Evolutionary conservation across 2,888 invertebrate genomes (phyloP), one percentile per base, ranked within the genome.

Genomic region (Acanthococcus lagerstroemiae): DNA sequence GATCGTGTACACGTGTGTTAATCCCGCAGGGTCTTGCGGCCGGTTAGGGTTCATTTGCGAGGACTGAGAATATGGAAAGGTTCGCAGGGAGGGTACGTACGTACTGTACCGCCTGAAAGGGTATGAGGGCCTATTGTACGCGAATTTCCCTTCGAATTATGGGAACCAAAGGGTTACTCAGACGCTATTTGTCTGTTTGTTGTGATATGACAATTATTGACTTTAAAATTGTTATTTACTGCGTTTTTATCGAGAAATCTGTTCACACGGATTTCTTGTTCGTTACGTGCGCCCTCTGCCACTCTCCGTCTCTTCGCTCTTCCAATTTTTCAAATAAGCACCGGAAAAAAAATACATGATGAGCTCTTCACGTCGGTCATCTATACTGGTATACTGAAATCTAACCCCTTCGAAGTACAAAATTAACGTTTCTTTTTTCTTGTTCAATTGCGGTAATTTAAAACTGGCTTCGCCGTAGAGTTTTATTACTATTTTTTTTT

Each of bases 161-260:
- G 57, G 57, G 57, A 57, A 57, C 57, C 44, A 57, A 57, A 37
- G 57, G 57, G 57, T 57, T 57, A 37, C 22, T 57, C 22, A 44
- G 27, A 27, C 56, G 37, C 57, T 57, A 57, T 57, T 57, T 57
- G 57, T 57, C 57, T 57, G 24, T 57, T 57, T 57, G 57, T 57
- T 57, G 57, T 57, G 57, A 57, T 57, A 57, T 57, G 57, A 57
- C 57, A 57, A 57, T 57, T 57, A 57, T 57, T 57, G 57, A 57
- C 57, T 57, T 57, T 57, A 45, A 57, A 57, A 57, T 57, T 57
- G 57, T 57, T 57, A 57, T 57, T 57, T 57, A 57, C 45, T 22
- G 57, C 44, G 57, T 44, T 57, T 57, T 57, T 57, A 57, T 57
- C 57, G 57, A 57, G 57, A 57, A 57, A 57, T 57, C 57, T 57